phyloP scores from a whole-genome alignment of 2,797 vertebrate species.

The Emys orbicularis region DNA sequence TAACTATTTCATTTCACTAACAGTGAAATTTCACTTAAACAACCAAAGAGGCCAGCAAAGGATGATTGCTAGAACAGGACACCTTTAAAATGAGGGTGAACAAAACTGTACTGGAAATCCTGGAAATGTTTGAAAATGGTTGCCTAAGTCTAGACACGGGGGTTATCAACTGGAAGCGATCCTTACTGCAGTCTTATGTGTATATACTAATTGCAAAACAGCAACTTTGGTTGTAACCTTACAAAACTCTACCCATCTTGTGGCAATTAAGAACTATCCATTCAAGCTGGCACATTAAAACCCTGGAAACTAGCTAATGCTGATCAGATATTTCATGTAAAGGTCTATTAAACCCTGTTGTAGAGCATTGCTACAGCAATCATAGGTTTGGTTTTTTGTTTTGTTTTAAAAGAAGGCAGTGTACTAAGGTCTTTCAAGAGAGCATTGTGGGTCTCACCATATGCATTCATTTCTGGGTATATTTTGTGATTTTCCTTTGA shows the following conservation, averaged over 20 bases:
- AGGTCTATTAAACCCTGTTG: background rate
- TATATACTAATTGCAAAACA: background rate
- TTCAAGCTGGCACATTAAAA: background rate
- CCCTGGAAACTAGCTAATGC: background rate
- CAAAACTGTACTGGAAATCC: background rate
- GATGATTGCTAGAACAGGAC: background rate
- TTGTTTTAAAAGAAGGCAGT: background rate
- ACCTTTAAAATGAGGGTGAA: rapidly evolving
- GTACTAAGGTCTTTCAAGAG: background rate
- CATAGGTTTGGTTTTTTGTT: background rate
- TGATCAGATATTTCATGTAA: background rate
- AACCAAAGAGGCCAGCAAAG: background rate
- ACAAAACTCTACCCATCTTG: background rate
- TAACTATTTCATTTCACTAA: rapidly evolving
- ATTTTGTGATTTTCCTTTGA: background rate
- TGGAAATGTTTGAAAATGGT: background rate
- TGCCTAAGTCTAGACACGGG: background rate
- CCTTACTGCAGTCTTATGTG: rapidly evolving
- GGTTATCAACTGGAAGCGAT: background rate
- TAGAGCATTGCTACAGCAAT: background rate
- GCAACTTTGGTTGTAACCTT: background rate
- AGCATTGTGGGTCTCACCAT: background rate
- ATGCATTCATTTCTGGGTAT: background rate
- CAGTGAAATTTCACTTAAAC: background rate
- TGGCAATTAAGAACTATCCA: background rate